phyloP scores from a whole-genome alignment of 2,797 vertebrate genomes.

The Characodon lateralis region DNA sequence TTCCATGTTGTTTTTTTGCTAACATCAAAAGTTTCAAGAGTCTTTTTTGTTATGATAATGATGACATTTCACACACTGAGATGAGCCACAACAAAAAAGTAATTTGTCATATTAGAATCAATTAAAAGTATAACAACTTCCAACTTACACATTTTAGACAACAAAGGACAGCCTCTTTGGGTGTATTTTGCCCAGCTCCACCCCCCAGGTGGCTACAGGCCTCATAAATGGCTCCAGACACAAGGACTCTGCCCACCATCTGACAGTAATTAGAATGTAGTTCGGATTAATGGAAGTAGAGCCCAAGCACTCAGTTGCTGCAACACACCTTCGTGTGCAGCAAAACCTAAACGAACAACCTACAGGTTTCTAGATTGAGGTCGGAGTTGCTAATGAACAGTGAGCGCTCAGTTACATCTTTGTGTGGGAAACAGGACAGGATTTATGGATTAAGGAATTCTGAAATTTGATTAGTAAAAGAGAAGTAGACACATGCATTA shows the following conservation, averaged over 20 bases:
- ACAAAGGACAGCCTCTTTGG: conserved; percentile 67
- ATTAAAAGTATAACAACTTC: conserved; percentile 38
- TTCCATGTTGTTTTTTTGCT: not conserved
- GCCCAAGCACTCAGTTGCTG: conserved; percentile 60
- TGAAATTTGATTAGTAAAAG: not conserved
- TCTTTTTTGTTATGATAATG: not conserved
- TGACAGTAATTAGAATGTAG: conserved; percentile 77
- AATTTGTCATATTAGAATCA: conserved; percentile 25
- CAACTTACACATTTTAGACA: conserved; percentile 68
- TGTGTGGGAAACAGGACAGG: not conserved
- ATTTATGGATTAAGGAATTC: conserved; percentile 2
- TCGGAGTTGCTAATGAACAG: conserved; percentile 32
- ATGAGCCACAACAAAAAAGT: conserved; percentile 4
- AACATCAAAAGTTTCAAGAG: not conserved
- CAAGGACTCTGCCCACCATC: conserved; percentile 73
- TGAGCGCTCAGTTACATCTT: not conserved
- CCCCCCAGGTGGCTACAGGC: conserved; percentile 57
- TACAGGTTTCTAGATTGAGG: conserved; percentile 43
- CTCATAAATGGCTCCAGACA: conserved; percentile 77
- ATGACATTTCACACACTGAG: not conserved
- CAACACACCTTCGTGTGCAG: conserved; percentile 67
- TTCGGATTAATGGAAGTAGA: conserved; percentile 50
- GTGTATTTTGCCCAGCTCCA: conserved; percentile 18
- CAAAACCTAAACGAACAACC: conserved; percentile 69
- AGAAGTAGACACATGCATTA: not conserved